Base-by-base conservation (phyloP, 1,140 invertebrate genomes). In the Drosophila subobscura region DNA sequence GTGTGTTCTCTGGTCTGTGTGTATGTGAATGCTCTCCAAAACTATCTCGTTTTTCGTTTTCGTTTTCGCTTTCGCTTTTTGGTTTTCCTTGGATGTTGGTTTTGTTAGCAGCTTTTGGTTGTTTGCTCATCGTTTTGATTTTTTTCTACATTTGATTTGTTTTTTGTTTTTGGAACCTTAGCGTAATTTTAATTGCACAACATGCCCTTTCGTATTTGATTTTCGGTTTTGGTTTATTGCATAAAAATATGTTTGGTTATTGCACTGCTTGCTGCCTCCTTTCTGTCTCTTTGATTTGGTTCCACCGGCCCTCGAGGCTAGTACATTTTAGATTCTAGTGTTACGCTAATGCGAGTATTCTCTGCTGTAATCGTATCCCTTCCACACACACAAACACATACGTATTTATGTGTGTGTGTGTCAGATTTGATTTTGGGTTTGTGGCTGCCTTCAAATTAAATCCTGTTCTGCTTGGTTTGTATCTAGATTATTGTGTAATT, bases 51-150 rank as follows among this genome's bases (percentile, higher is more conserved):
- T 74, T 52, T 74, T 20, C 16, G 16, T 20, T 51, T n/a, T 40
- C 49, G 52, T 54, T 74, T 52, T 74, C 40, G 47, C 54, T 65
- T 73, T 44, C 25, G 37, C 53, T 45, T 57, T 57, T 77, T 42
- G 58, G 49, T 78, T 78, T 67, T 66, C 27, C 56, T 72, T 65
- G 65, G 52, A 55, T 83, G 47, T 80, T 73, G 77, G 63, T 71
- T 79, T 85, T 85, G 53, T 76, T 78, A 79, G 83, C 78, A 78
- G 79, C 70, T 90, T 90, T 90, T 91, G 85, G 81, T 81, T 90
- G 72, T 88, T 86, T 90, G 89, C 85, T 90, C 85, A 86, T 91
- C 80, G 56, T 85, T 81, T 90, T 84, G 79, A 37, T 83, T 90
- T 85, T 83, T 79, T 89, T 83, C 88, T 89, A 88, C 84, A 90